These are phyloP conservation scores for Macaria liturata DNA, from an alignment of 2,888 invertebrate genomes.

Conservation along the genomic window DNA sequence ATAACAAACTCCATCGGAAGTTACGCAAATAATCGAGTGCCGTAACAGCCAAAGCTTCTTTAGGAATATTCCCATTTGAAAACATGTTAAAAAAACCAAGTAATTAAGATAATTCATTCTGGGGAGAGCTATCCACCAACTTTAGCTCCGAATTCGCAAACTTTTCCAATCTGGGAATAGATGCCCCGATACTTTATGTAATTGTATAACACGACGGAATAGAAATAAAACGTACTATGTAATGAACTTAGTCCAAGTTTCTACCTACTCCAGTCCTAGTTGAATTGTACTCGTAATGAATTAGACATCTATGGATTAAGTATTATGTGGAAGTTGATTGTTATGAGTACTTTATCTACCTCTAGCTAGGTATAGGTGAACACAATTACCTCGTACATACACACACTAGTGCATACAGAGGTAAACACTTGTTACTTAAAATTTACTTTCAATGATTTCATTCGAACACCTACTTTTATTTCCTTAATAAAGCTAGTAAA, in stretches of 20 bases:
- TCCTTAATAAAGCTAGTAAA: no score
- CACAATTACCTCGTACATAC: no score
- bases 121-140: slow-evolving; percentile 36
- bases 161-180: slow-evolving; percentile 48
- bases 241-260: slow-evolving; percentile 16
- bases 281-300: slow-evolving; percentile 11
- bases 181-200: slow-evolving; percentile 39
- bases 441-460: no score
- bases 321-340: not conserved
- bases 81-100: slow-evolving; percentile 40
- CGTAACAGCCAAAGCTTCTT: slow-evolving; percentile 22
- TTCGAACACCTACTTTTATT: no score
- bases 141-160: slow-evolving; percentile 39
- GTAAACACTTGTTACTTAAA: no score
- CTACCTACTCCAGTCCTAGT: slow-evolving; percentile 10
- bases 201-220: slow-evolving; percentile 34
- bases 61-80: slow-evolving; percentile 35
- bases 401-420: no score
- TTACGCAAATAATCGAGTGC: slow-evolving; percentile 11
- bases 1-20: slow-evolving; percentile 6
- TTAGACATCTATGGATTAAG: slow-evolving; percentile 2
- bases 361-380: no score
- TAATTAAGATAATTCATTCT: slow-evolving; percentile 48
- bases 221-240: slow-evolving; percentile 30
- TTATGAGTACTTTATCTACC: no score